Conservation (phyloP, 2,113 vertebrate species). For the Struthidea cinerea region DNA sequence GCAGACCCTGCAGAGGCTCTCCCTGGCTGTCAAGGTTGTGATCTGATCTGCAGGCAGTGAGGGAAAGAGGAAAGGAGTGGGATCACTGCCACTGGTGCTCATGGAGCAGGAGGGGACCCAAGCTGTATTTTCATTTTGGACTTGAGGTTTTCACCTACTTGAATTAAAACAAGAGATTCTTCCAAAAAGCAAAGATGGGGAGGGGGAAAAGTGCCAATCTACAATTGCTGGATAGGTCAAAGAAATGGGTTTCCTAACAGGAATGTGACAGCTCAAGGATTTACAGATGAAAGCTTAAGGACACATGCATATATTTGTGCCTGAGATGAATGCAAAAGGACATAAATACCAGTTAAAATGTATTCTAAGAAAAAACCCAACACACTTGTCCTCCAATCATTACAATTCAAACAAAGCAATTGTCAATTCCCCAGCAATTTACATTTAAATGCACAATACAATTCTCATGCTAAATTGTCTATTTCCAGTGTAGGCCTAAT, state of each 20-base stretch:
- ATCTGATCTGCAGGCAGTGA: background rate
- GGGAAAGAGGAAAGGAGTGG: background rate
- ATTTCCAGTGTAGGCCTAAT: background rate
- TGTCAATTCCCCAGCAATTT: background rate
- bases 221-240: background rate
- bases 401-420: constrained; percentile 35
- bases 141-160: background rate
- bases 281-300: constrained; percentile 40
- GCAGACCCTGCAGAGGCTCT: background rate
- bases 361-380: background rate
- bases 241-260: background rate
- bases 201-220: background rate
- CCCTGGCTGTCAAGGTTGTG: background rate
- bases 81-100: background rate
- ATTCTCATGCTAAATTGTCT: constrained; percentile 8
- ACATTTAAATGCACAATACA: constrained; percentile 25
- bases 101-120: background rate
- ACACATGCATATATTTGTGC: background rate
- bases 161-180: background rate
- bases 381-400: background rate
- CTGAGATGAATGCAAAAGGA: background rate
- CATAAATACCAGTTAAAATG: constrained; percentile 18
- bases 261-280: background rate
- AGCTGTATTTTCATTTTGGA: background rate
- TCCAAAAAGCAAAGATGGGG: background rate